Evolutionary conservation across 2,113 vertebrate genomes (phyloP).

Genomic region (Gymnarchus niloticus): DNA sequence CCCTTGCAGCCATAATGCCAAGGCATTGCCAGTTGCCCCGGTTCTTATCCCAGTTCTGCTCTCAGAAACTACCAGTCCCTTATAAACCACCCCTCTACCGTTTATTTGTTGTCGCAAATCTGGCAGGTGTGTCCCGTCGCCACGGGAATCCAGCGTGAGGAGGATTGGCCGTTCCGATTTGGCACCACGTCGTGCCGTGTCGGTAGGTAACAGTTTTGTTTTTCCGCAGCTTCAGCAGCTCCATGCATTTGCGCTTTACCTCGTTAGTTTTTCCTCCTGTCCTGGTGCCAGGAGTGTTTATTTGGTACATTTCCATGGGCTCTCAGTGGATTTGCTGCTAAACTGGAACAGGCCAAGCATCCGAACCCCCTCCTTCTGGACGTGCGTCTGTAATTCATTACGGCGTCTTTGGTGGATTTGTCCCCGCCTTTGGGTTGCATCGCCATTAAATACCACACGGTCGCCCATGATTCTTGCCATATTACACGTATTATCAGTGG

Average conservation of each 20-base stretch:
- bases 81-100: not conserved
- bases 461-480: not conserved
- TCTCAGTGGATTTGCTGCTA: not conserved
- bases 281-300: not conserved
- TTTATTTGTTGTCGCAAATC: not conserved
- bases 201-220: not conserved
- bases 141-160: not conserved
- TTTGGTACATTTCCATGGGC: not conserved
- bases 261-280: not conserved
- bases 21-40: not conserved
- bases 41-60: not conserved
- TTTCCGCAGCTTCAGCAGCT: not conserved
- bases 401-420: not conserved
- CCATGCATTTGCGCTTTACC: not conserved
- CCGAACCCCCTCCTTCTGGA: not conserved
- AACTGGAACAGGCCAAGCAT: not conserved
- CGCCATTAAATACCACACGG: not conserved
- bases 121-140: not conserved
- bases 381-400: not conserved
- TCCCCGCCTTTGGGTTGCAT: not conserved
- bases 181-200: not conserved
- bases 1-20: not conserved
- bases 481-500: not conserved
- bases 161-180: no score
- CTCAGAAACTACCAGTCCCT: not conserved